These are phyloP conservation scores for Phyto melanocephala DNA, from an alignment of 2,888 invertebrate genomes.

Conservation along the genomic window DNA sequence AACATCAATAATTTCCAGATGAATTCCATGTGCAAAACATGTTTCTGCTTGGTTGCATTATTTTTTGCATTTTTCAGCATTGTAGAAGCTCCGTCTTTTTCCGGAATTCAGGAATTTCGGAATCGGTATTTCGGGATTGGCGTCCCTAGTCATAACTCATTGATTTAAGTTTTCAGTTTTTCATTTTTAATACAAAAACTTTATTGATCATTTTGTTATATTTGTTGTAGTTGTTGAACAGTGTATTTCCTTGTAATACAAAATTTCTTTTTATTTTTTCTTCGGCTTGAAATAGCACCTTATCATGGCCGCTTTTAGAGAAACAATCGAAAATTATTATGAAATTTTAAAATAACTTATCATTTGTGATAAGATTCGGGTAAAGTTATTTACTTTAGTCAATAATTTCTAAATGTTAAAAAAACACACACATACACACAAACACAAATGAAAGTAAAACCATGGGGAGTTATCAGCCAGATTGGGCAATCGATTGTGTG, in stretches of 20 bases:
- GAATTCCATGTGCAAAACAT: too few species aligned
- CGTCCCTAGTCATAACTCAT: not conserved
- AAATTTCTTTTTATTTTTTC: not conserved
- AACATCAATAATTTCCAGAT: too few species aligned
- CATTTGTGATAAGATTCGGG: not conserved
- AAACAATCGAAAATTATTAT: not conserved
- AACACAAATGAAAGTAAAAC: too few species aligned
- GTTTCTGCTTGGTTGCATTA: too few species aligned
- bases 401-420: too few species aligned
- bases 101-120: too few species aligned
- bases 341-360: not conserved
- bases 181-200: not conserved
- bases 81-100: too few species aligned
- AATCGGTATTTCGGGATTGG: too few species aligned
- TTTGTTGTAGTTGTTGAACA: not conserved
- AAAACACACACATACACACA: too few species aligned
- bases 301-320: not conserved
- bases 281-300: not conserved
- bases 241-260: constrained; percentile 20
- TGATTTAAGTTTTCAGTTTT: not conserved
- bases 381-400: not conserved
- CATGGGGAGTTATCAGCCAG: too few species aligned
- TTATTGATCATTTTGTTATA: constrained; percentile 6
- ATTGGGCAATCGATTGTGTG: too few species aligned
- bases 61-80: too few species aligned